Evolutionary conservation across 2,888 invertebrate species (phyloP), one percentile per base, ranked within the genome.

Genomic region (Dyspetes luteomarginatus): DNA sequence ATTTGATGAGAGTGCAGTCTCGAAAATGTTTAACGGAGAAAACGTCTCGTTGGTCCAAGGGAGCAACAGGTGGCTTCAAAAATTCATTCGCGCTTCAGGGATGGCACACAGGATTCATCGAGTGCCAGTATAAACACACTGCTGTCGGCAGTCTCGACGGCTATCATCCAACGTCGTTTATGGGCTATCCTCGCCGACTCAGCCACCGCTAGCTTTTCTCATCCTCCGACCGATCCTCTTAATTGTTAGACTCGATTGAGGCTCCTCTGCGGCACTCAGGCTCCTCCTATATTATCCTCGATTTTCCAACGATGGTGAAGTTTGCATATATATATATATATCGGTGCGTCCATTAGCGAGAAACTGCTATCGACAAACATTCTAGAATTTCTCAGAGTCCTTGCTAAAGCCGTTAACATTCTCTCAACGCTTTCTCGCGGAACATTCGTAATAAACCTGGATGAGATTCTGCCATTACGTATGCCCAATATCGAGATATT

Each of bases 1-100:
- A 45, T 17, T 9, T 45, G 4, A 45, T 15, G n/a, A 17, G 15
- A 17, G 36, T 36, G 45, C 17, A 48, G 48, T 17, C 17, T 5
- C 48, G 52, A 52, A 52, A 52, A 22, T 12, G 52, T 22, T 5
- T 2, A n/a, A 4, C 4, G n/a, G 15, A 15, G 48, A 48, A 48
- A 48, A 48, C 17, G 36, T 36, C 36, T 36, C 36, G 5, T 60
- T 26, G 55, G 52, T 58, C 48, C 22, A 30, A 36, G 24, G 52
- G 56, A 7, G 87, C 87, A 87, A 87, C 87, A 87, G 87, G 87
- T 87, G 85, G 87, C 81, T 83, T 86, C 85, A 87, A 87, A 87
- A 87, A 87, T 87, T 86, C 81, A 87, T 86, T 86, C 85, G 81
- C 2, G 52, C 24, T 52, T 52, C 24, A 17, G 24, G 24, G 24